Conservation (phyloP, 2,888 invertebrate species). For the Glyphotaelius pellucidus region DNA sequence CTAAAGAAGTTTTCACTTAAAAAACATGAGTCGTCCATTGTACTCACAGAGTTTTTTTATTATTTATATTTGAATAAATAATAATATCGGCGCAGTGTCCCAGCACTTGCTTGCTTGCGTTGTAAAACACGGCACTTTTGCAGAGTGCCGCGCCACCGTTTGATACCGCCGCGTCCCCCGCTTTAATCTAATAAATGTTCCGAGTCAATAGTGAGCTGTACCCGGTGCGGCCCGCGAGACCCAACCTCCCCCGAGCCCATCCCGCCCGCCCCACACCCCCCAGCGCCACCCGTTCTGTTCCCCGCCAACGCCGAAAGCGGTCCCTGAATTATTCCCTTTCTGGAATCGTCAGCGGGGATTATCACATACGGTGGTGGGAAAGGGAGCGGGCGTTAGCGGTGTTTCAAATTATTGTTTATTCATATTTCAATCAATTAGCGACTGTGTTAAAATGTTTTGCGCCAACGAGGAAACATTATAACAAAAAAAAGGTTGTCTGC, state of each 20-base stretch:
- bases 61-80: neutral
- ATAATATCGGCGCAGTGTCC: slow-evolving; percentile 18
- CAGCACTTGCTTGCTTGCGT: neutral
- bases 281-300: neutral
- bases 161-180: slow-evolving; percentile 49
- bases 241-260: neutral
- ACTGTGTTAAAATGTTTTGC: neutral
- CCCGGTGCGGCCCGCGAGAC: slow-evolving; percentile 53
- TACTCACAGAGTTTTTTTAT: neutral
- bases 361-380: neutral
- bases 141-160: slow-evolving; percentile 38
- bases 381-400: neutral
- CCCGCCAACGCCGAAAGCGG: slow-evolving; percentile 25
- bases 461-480: too few species aligned
- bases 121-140: slow-evolving; percentile 28
- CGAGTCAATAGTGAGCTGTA: slow-evolving; percentile 61
- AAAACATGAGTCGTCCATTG: too few species aligned
- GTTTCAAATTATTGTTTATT: neutral
- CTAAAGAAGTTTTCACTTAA: too few species aligned
- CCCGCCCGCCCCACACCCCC: slow-evolving; percentile 22
- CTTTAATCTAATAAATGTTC: slow-evolving; percentile 66
- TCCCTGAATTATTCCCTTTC: slow-evolving; percentile 4
- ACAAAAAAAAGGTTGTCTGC: too few species aligned
- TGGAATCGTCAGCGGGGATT: slow-evolving; percentile 2
- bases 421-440: neutral